Evolutionary conservation across 64 coral and sea anemone genomes (phyloP).

Genomic region (Exaiptasia diaphana): DNA sequence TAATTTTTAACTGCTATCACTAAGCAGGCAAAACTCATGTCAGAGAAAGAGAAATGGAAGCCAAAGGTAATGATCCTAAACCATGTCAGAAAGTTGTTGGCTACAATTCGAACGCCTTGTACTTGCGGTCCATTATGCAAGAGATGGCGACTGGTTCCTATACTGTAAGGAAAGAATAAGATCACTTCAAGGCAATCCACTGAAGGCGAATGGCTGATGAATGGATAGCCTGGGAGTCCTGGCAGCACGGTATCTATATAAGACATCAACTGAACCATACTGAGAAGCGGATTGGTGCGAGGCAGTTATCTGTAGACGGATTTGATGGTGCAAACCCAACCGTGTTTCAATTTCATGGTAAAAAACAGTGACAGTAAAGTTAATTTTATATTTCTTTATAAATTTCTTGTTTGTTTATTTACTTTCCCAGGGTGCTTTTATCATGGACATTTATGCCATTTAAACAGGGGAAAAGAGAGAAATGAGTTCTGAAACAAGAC

Average conservation of each 20-base stretch:
- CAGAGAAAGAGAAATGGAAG: no score
- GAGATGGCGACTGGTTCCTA: no score
- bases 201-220: background rate
- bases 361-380: no score
- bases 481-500: no score
- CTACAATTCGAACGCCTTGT: no score
- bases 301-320: background rate
- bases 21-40: background rate
- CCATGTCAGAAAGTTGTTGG: background rate
- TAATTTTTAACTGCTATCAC: conserved; percentile 3
- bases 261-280: background rate
- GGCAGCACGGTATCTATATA: background rate
- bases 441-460: background rate
- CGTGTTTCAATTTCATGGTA: background rate
- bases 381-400: no score
- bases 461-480: no score
- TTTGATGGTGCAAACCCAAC: background rate
- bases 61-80: background rate
- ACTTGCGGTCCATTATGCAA: background rate
- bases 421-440: background rate
- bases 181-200: background rate
- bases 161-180: no score
- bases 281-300: background rate
- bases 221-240: background rate
- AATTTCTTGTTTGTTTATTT: background rate